Evolutionary conservation across 2,888 invertebrate species (phyloP).

Genomic region (Eucera pruinosa): DNA sequence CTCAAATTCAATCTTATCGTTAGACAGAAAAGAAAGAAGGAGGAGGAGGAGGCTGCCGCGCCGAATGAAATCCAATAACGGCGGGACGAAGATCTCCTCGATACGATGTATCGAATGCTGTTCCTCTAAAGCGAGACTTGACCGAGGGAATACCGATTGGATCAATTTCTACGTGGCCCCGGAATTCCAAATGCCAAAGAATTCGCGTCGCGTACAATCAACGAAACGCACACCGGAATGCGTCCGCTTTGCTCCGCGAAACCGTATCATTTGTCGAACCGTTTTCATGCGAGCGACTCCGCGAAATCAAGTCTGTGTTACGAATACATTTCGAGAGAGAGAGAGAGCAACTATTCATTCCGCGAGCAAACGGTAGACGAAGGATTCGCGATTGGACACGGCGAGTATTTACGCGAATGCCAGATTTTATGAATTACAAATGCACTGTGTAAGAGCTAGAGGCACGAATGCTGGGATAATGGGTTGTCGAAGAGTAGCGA

Average conservation of each 20-base stretch:
- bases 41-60: conserved; percentile 2
- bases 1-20: conserved; percentile 48
- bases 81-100: conserved; percentile 28
- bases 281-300: conserved; percentile 2
- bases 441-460: no score
- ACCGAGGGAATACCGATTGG: conserved; percentile 43
- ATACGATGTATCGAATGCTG: conserved; percentile 46
- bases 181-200: conserved; percentile 30
- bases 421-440: no score
- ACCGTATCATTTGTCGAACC: conserved; percentile 25
- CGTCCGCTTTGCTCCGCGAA: conserved; percentile 15
- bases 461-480: no score
- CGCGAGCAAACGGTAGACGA: no score
- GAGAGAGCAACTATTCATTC: no score
- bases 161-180: conserved; percentile 42
- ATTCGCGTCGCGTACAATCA: conserved; percentile 53
- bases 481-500: no score
- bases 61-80: conserved; percentile 64
- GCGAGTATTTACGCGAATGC: no score
- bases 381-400: no score
- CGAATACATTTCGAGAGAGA: conserved; percentile 10
- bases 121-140: conserved; percentile 28
- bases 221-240: conserved; percentile 17
- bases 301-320: not conserved
- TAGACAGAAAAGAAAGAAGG: no score